A percentile compares a stretch with the other conserved stretches of the same genome.
Evolutionary conservation across 53 echinoderm and acorn worm genomes (phyloP).

Genomic region (Patiria pectinifera): DNA sequence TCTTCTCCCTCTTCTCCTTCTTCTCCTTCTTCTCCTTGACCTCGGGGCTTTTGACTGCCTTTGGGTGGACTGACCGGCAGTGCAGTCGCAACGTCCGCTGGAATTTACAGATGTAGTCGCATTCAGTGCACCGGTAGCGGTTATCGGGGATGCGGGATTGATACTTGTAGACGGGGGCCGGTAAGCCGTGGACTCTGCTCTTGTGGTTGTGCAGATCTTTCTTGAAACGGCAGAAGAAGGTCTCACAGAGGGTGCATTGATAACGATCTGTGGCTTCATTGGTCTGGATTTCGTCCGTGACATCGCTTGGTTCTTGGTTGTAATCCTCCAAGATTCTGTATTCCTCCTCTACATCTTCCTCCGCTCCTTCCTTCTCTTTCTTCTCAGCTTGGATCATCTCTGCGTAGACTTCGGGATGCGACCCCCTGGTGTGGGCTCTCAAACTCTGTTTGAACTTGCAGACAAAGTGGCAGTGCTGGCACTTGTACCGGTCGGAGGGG

Average conservation of each 20-base stretch:
- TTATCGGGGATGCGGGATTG: constrained; percentile 63
- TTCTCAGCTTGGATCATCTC: background rate
- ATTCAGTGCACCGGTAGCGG: constrained; percentile 63
- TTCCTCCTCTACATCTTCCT: background rate
- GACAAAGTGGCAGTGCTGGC: constrained; percentile 67
- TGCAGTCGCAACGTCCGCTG: constrained; percentile 53
- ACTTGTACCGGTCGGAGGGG: constrained; percentile 28
- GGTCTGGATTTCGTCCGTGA: background rate
- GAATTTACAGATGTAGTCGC: constrained; percentile 65
- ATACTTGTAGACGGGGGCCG: constrained; percentile 46
- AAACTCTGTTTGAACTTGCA: constrained; percentile 52
- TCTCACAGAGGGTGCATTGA: constrained; percentile 59
- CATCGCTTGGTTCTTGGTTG: background rate
- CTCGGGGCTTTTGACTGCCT: constrained; percentile 1
- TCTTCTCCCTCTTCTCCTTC: constrained; percentile 19
- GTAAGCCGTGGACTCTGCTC: constrained; percentile 42
- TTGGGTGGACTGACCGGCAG: constrained; percentile 53
- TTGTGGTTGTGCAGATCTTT: constrained; percentile 54
- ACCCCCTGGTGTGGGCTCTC: constrained; percentile 24
- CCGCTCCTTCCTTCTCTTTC: background rate
- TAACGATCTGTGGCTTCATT: constrained; percentile 34
- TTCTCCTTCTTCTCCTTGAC: background rate
- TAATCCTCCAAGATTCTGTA: constrained; percentile 1
- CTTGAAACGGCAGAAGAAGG: constrained; percentile 55
- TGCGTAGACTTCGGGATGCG: constrained; percentile 15